Evolutionary conservation across 2,113 vertebrate genomes (phyloP), one percentile per base, ranked within the genome.

Genomic region (Dolichotis patagonum): DNA sequence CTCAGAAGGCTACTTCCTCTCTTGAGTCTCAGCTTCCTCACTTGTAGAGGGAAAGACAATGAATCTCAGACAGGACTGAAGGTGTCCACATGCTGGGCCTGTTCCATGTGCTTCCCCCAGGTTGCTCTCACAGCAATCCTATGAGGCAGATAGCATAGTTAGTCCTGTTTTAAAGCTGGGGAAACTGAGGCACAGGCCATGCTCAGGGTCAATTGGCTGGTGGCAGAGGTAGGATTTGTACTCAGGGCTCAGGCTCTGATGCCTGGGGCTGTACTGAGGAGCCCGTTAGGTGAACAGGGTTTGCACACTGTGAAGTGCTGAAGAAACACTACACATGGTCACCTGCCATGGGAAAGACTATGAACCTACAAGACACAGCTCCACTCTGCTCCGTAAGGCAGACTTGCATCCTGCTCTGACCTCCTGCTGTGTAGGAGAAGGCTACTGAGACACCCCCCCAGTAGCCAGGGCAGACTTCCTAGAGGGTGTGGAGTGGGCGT

Each of bases 101-200:
- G 0, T 12, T 49, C 52, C 58, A 0, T 2, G 7, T 12, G n/a
- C n/a, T n/a, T n/a, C 16, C n/a, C 49, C 12, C 1, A 17, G 65
- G 41, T 9, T 54, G 8, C 26, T 38, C n/a, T 17, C 11, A 20
- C 22, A 49, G n/a, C 26, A 30, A 26, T 71, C 63, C 41, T 20
- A 1, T 10, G 2, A 4, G 54, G 67, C 16, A 46, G 38, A 13
- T 11, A 49, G 43, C 8, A 22, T 4, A 7, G 9, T 80, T n/a
- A 24, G 13, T 41, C 67, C 2, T 14, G 1, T 13, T 77, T 77
- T 38, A 83, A 7, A 80, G 35, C 32, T 26, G 8, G 38, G 35
- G 19, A 96, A 77, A 91, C 14, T 41, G 80, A 92, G 73, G 28
- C 32, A 71, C 30, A 41, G 6, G 32, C 35, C 5, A 24, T 35